Percentiles rank a stretch among this genome's conserved stretches.
phyloP scores from a whole-genome alignment of 2,113 vertebrate genomes.

The Chaetodon trifascialis region DNA sequence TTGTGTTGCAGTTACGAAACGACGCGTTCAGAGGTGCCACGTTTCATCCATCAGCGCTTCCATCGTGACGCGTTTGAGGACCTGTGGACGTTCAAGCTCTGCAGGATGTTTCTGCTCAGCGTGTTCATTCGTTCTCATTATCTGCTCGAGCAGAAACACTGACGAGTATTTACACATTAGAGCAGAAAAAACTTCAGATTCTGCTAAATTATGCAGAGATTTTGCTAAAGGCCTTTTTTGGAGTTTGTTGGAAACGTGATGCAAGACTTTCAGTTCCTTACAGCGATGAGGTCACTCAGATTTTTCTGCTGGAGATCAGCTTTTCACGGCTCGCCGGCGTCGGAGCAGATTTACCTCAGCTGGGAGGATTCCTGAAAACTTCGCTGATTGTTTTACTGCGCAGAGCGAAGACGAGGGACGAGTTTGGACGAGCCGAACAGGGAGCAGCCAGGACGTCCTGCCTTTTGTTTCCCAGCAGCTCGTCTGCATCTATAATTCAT shows the following conservation, averaged over 20 bases:
- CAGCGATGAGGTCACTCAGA: slow-evolving; percentile 36
- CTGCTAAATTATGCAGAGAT: slow-evolving; percentile 70
- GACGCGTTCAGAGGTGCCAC: slow-evolving; percentile 6
- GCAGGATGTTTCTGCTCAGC: slow-evolving; percentile 8
- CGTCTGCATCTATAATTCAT: slow-evolving; percentile 69
- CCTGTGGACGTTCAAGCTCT: neutral
- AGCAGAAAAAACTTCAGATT: slow-evolving; percentile 29
- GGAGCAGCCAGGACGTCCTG: slow-evolving; percentile 13
- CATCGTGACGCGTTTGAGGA: slow-evolving; percentile 24
- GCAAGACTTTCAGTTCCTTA: slow-evolving; percentile 75
- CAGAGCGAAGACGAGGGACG: neutral
- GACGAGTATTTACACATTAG: slow-evolving; percentile 53
- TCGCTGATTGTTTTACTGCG: neutral
- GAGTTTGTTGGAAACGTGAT: slow-evolving; percentile 67
- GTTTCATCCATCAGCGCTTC: slow-evolving; percentile 4
- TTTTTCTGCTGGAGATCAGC: neutral
- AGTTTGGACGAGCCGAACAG: neutral
- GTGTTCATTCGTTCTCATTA: slow-evolving; percentile 36
- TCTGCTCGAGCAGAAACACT: slow-evolving; percentile 2
- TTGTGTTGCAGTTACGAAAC: no score
- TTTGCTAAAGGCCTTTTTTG: slow-evolving; percentile 59
- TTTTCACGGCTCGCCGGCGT: slow-evolving; percentile 11
- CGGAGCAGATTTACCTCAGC: slow-evolving; percentile 14
- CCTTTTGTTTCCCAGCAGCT: slow-evolving; percentile 64
- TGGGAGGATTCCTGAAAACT: slow-evolving; percentile 4